Base-by-base conservation (phyloP, 1,140 invertebrate species). In the Tachypleus tridentatus region DNA sequence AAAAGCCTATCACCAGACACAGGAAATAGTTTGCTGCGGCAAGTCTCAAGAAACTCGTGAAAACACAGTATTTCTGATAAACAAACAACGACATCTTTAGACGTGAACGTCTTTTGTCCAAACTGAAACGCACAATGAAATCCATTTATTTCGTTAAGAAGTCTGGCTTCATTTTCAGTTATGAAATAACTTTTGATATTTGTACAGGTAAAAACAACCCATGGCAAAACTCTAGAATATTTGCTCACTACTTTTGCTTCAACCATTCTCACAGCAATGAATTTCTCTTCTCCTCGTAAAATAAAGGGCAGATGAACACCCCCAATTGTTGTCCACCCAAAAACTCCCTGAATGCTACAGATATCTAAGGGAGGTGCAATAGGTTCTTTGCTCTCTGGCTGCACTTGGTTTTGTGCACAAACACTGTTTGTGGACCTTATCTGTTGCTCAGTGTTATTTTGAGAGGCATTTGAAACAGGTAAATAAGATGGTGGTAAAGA, bases 91-190 rank as follows among this genome's bases (percentile, higher is more conserved):
- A 95, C 79, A 78, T 98, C 93, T 74, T 92, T 89, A 56, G 83
- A 82, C 1, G 87, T 90, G 75, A 96, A 98, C n/a, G 84, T 81
- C 67, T 93, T 89, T 57, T 87, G 83, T 1, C 93, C 93, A 77
- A 91, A 97, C 71, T 91, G 86, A 68, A 81, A 85, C 71, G 94
- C 92, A 80, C 91, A 94, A 74, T 97, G 94, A 76, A 87, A 88
- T 51, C 83, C 79, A 78, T 97, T 98, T 67, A 97, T 95, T 77
- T 97, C 93, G 75, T 93, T 94, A 48, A 97, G 82, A n/a, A 97
- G 80, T 66, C 88, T 85, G 58, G 89, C 87, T 79, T 97, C 93
- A 4, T 86, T 84, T 68, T 91, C 88, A 5, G 91, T 96, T 64
- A 96, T 93, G 75, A 89, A 96, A 76, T 93, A 93, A 79, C 91